Evolutionary conservation across 2,888 invertebrate species (phyloP).

Genomic region (Willowsia nigromaculata): DNA sequence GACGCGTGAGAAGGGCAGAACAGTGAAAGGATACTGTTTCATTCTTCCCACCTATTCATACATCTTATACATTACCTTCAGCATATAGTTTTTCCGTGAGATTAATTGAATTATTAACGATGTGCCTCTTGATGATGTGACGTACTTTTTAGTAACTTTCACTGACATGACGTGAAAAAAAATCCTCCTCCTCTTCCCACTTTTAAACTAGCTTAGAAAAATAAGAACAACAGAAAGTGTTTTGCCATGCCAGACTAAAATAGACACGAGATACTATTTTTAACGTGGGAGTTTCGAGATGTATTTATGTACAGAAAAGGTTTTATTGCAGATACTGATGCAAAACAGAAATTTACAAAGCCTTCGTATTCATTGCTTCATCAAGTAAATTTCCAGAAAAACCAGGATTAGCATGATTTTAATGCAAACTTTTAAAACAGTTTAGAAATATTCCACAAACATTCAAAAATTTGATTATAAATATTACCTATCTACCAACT

Average conservation of each 20-base stretch:
- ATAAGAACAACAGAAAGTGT: neutral
- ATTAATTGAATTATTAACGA: slow-evolving; percentile 68
- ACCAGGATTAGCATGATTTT: no score
- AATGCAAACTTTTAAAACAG: no score
- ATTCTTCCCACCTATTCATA: slow-evolving; percentile 3
- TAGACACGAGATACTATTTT: neutral
- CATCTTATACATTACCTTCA: neutral
- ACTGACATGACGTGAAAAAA: neutral
- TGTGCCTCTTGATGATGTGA: slow-evolving; percentile 20
- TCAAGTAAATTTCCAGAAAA: no score
- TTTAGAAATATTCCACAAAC: no score
- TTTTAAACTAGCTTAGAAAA: neutral
- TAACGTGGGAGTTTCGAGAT: neutral
- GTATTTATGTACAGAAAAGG: no score
- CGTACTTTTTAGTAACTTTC: neutral
- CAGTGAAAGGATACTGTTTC: neutral
- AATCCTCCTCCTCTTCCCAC: neutral
- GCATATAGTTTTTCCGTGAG: slow-evolving; percentile 1
- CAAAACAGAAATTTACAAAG: no score
- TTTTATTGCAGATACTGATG: no score
- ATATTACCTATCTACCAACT: no score
- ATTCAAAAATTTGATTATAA: no score
- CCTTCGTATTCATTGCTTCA: no score
- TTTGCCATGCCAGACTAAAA: neutral
- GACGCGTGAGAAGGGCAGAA: neutral